Percentiles rank a stretch among this genome's conserved stretches.
Conservation (phyloP, 2,113 vertebrate genomes). For the Prolemur simus region DNA sequence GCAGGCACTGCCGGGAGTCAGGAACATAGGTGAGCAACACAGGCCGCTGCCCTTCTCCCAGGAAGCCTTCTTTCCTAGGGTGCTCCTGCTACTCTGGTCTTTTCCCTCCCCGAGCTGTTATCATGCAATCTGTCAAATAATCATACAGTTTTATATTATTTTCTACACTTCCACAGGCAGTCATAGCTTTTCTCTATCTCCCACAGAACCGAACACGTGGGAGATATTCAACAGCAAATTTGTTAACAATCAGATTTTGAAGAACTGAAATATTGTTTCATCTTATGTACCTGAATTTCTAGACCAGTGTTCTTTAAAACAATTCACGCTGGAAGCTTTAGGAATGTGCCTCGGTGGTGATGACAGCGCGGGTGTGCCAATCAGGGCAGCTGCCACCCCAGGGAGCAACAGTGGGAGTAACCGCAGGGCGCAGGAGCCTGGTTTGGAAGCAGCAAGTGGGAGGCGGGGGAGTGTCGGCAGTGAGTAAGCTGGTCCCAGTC, state of each 20-base stretch:
- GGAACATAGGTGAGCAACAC: neutral
- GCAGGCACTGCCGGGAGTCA: neutral
- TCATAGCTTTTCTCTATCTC: neutral
- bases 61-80: neutral
- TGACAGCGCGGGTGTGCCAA: conserved; percentile 17
- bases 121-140: neutral
- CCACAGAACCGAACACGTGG: neutral
- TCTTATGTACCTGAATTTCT: neutral
- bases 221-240: neutral
- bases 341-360: neutral
- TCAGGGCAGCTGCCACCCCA: conserved; percentile 51
- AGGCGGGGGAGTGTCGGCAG: conserved; percentile 60
- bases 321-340: neutral
- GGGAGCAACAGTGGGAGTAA: conserved; percentile 55
- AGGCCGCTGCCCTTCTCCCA: neutral
- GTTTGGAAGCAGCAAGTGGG: conserved; percentile 69
- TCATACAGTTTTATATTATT: neutral
- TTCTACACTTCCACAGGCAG: neutral
- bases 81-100: neutral
- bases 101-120: neutral
- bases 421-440: conserved; percentile 34
- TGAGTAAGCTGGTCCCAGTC: conserved; percentile 58
- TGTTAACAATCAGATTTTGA: neutral
- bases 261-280: neutral
- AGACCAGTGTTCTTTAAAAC: neutral